A percentile compares a stretch with the other conserved stretches of the same genome.
Evolutionary conservation across 1,140 invertebrate species (phyloP).

Genomic region (Tetranychus urticae): DNA sequence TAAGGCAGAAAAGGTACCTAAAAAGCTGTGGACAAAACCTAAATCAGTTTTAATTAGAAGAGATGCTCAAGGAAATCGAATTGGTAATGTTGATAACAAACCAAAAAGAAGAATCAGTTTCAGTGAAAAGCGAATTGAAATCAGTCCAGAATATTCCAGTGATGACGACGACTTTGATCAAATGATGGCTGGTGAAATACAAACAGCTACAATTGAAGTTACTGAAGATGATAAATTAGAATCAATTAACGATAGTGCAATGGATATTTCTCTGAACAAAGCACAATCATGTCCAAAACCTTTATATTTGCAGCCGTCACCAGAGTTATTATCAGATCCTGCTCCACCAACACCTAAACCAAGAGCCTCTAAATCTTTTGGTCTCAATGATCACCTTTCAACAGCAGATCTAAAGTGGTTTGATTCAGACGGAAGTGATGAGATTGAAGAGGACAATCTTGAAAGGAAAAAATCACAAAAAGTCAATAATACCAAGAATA

Average conservation of each 20-base stretch:
- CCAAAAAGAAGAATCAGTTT: neutral
- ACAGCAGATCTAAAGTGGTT: neutral
- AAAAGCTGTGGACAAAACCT: too few relatives aligned
- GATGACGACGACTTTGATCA: neutral
- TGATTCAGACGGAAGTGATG: neutral
- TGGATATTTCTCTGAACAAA: neutral
- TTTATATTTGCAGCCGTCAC: neutral
- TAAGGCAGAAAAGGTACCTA: too few relatives aligned
- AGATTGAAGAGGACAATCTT: neutral
- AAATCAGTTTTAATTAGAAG: neutral
- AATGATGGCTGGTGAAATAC: neutral
- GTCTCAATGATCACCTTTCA: neutral
- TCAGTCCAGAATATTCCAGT: neutral
- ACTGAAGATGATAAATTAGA: neutral
- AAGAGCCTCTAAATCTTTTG: too few relatives aligned
- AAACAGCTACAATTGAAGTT: neutral
- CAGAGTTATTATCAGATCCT: neutral
- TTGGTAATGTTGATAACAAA: neutral
- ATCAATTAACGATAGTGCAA: neutral
- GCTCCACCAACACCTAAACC: neutral
- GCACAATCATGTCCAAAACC: neutral
- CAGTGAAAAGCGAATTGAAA: neutral
- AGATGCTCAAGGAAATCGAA: neutral
- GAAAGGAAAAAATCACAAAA: neutral
- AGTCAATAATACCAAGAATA: neutral